These are phyloP conservation scores for Typhlichthys eigenmanni DNA, from an alignment of 2,797 vertebrate genomes.

Conservation along the genomic window DNA sequence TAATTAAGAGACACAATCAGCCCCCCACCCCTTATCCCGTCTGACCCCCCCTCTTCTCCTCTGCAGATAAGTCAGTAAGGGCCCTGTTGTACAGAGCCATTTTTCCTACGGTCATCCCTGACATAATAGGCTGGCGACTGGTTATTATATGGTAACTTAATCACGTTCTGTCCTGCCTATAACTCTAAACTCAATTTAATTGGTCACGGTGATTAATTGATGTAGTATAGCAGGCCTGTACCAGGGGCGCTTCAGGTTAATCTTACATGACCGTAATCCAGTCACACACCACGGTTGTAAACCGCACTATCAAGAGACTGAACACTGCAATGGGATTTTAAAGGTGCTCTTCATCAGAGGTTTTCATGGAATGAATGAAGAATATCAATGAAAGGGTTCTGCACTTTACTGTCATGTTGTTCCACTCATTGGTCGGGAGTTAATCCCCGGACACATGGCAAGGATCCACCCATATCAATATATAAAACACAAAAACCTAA, in stretches of 20 bases:
- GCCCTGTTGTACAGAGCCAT: slow-evolving; percentile 51
- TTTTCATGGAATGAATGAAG: too few species aligned
- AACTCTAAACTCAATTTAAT: slow-evolving; percentile 45
- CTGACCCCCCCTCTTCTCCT: slow-evolving; percentile 32
- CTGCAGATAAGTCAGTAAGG: slow-evolving; percentile 57
- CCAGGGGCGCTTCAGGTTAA: slow-evolving; percentile 44
- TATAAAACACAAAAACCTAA: too few species aligned
- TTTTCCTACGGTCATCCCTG: slow-evolving; percentile 30
- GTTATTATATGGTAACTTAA: slow-evolving; percentile 43
- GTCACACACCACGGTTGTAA: slow-evolving; percentile 38
- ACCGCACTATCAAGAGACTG: slow-evolving; percentile 9
- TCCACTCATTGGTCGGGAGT: too few species aligned
- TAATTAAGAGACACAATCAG: slow-evolving; percentile 70
- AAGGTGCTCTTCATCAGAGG: too few species aligned
- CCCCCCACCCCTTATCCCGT: slow-evolving; percentile 24
- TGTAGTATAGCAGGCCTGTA: slow-evolving; percentile 39
- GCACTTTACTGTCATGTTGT: too few species aligned
- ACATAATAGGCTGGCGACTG: slow-evolving; percentile 42
- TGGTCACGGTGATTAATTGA: slow-evolving; percentile 60
- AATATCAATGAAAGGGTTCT: too few species aligned
- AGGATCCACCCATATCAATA: too few species aligned
- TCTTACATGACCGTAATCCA: slow-evolving; percentile 52
- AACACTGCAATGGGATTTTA: too few species aligned
- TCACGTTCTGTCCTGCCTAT: slow-evolving; percentile 50
- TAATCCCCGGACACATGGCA: too few species aligned